Evolutionary conservation across 2,113 vertebrate genomes (phyloP), one percentile per base, ranked within the genome.

Genomic region (Vanacampus margaritifer): DNA sequence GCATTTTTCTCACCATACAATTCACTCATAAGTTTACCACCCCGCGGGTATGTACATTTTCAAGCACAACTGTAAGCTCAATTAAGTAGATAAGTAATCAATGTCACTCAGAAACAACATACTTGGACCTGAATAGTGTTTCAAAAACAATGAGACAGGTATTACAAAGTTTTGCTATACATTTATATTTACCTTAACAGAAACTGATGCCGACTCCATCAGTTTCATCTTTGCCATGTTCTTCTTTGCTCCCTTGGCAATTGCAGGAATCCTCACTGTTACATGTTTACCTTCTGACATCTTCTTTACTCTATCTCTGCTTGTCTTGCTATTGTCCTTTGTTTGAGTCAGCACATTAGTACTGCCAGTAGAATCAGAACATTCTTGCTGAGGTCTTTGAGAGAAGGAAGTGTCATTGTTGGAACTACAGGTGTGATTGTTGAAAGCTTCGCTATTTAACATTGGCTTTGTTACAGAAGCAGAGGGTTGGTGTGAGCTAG

Each of bases 161-260:
- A 10, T 12, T 54, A 23, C 23, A 54, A 54, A 4, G 14, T 13
- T 54, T n/a, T n/a, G n/a, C n/a, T n/a, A n/a, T n/a, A n/a, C n/a
- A n/a, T n/a, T n/a, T n/a, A n/a, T n/a, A n/a, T 53, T 37, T 37
- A 88, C 88, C 82, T 86, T 88, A 36, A 88, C 17, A 21, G 86
- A 84, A 53, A 75, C 78, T 51, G 78, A 69, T 0, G 73, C 7
- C 3, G 65, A 61, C 11, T 74, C 57, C 13, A 67, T 62, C 46
- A 53, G n/a, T 45, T 65, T 75, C 79, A 75, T 67, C 54, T 39
- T 78, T 10, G 26, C 14, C 36, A 80, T 16, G 37, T 14, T 78
- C 64, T 85, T 84, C 24, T 17, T 70, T 7, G 50, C 68, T 0
- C 5, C 1, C 8, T 6, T 48, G 10, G 26, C 21, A 13, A 1